These are phyloP conservation scores for Gandaritis pyraliata DNA, from an alignment of 2,888 invertebrate species.

Conservation along the genomic window DNA sequence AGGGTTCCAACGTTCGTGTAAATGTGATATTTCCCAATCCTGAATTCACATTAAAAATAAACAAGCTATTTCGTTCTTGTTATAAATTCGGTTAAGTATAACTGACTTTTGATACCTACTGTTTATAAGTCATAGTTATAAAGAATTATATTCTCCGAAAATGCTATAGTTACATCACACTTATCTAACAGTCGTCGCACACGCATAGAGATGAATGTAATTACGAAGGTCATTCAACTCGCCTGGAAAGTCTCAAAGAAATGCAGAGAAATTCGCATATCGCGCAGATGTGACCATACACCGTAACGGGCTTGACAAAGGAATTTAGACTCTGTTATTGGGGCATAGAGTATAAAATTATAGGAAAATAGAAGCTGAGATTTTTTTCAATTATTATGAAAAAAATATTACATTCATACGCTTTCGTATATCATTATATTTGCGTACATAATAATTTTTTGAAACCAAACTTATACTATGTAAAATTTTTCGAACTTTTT, in stretches of 20 bases:
- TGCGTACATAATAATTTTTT: not conserved
- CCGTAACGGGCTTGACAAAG: slow-evolving; percentile 53
- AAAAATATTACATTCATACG: not conserved
- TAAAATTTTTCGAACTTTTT: not conserved
- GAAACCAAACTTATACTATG: not conserved
- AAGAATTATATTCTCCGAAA: slow-evolving; percentile 10
- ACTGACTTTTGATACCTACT: too few species aligned
- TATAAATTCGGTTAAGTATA: too few species aligned
- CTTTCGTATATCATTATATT: too few species aligned
- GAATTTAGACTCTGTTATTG: slow-evolving; percentile 31
- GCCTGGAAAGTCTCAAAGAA: slow-evolving; percentile 75
- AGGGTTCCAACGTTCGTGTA: too few species aligned
- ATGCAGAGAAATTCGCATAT: slow-evolving; percentile 76
- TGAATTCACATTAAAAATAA: too few species aligned
- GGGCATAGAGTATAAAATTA: slow-evolving; percentile 35
- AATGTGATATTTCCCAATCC: too few species aligned
- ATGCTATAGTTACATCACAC: slow-evolving; percentile 20
- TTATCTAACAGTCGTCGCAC: slow-evolving; percentile 31
- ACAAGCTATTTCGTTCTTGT: too few species aligned
- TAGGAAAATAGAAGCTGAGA: not conserved
- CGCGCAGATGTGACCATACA: slow-evolving; percentile 58
- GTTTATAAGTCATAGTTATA: not conserved
- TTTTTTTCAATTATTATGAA: slow-evolving; percentile 2
- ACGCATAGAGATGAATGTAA: slow-evolving; percentile 54
- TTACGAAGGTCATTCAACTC: slow-evolving; percentile 76